Conservation (phyloP, 1,140 invertebrate species). For the Babylonia areolata region DNA sequence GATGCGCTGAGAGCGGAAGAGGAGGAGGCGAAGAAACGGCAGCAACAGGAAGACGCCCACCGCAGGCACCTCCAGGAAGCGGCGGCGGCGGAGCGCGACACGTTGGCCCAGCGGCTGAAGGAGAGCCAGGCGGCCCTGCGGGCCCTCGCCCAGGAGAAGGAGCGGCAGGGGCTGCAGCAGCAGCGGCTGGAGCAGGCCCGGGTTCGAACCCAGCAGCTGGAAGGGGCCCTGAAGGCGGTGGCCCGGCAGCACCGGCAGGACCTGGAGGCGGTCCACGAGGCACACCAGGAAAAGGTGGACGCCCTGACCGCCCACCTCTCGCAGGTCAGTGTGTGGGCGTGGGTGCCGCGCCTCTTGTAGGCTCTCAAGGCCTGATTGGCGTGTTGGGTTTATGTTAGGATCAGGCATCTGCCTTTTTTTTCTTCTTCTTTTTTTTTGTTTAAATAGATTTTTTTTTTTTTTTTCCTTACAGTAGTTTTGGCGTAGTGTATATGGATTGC, state of each 20-base stretch:
- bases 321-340: no score
- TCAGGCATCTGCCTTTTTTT: no score
- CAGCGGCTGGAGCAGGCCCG: slow-evolving; percentile 1
- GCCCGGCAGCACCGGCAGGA: slow-evolving; percentile 54
- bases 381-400: no score
- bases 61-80: slow-evolving; percentile 5
- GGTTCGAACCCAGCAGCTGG: slow-evolving; percentile 17
- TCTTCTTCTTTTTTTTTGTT: no score
- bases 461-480: no score
- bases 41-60: slow-evolving; percentile 28
- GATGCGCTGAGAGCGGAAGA: slow-evolving; percentile 10
- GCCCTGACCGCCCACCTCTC: not conserved
- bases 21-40: slow-evolving; percentile 9
- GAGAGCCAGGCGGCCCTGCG: not conserved
- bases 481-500: no score
- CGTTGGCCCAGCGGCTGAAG: not conserved
- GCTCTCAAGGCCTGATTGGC: no score
- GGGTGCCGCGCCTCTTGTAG: no score
- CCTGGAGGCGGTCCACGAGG: slow-evolving; percentile 40
- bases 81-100: not conserved
- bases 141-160: not conserved
- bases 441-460: no score
- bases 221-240: slow-evolving; percentile 46
- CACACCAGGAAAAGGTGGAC: not conserved
- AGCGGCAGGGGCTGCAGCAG: not conserved